phyloP scores from a whole-genome alignment of 2,113 vertebrate genomes.

The Leiothrix lutea region DNA sequence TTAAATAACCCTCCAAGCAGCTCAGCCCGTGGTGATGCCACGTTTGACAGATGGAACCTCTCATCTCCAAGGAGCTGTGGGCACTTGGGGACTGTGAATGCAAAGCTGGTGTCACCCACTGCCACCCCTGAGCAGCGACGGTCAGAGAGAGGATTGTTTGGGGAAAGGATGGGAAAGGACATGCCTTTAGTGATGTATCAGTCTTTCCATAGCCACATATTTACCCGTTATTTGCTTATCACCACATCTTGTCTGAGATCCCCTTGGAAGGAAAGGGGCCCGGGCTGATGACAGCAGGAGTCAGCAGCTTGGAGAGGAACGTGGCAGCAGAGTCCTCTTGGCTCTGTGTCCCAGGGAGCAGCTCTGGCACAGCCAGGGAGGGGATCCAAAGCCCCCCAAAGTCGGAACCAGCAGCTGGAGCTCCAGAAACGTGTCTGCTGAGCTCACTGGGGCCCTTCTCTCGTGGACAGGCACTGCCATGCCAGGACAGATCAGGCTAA shows the following conservation, averaged over 20 bases:
- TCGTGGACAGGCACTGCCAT: not conserved
- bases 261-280: not conserved
- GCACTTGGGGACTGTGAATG: not conserved
- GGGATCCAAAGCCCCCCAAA: not conserved
- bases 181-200: not conserved
- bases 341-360: not conserved
- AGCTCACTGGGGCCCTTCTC: not conserved
- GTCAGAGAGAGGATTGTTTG: not conserved
- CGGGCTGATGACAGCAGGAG: not conserved
- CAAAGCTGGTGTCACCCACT: not conserved
- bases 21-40: not conserved
- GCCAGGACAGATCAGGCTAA: not conserved
- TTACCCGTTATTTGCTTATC: not conserved
- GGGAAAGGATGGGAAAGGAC: not conserved
- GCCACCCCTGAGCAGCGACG: not conserved
- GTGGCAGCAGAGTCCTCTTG: not conserved
- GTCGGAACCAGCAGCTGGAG: not conserved
- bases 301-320: not conserved
- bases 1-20: not conserved
- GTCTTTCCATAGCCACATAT: not conserved
- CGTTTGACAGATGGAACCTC: not conserved
- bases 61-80: not conserved
- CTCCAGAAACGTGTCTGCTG: not conserved
- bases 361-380: rapidly evolving
- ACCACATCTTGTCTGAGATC: not conserved